Evolutionary conservation across 2,797 vertebrate genomes (phyloP), one percentile per base, ranked within the genome.

Genomic region (Lemur catta): DNA sequence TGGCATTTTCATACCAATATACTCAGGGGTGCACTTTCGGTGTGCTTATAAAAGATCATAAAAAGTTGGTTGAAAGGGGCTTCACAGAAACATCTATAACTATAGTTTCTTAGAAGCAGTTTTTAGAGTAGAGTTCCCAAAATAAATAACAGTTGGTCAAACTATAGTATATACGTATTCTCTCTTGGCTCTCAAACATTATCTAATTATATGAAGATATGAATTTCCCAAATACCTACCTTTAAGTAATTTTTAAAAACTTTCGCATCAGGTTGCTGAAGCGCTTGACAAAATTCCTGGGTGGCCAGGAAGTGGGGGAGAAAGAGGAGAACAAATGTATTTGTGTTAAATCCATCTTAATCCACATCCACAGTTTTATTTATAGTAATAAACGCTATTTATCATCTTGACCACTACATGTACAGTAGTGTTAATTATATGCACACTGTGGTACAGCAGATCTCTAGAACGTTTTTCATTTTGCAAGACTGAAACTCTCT

Each of bases 171-270:
- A 24, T 67, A 61, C 11, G 12, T 35, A 71, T 30, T 82, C 33
- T 90, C 35, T 67, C 35, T 78, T 48, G 22, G 75, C 52, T 93
- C 94, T 93, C 28, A 65, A 74, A 94, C 24, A 65, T 95, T 26
- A 93, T 50, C 74, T 75, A 46, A 65, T 6, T 76, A 38, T 59
- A 84, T 69, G 67, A 95, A 89, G 48, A 94, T 17, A 50, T 0
- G 57, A 26, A 10, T 75, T 85, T 71, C 76, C 48, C 52, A 89
- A 96, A 92, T 48, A 82, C 97, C 94, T 98, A 99, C 99, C 99
- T 99, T 99, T 96, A 99, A 99, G 99, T 99, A 99, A 98, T 98
- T 99, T 98, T 99, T 99, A 98, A 99, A 99, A 96, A 99, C 99
- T 98, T 99, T 99, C 97, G 99, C 97, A 97, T 99, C 99, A 26